Conservation (phyloP, 2,797 vertebrate species). For the Malacoraja senta region DNA sequence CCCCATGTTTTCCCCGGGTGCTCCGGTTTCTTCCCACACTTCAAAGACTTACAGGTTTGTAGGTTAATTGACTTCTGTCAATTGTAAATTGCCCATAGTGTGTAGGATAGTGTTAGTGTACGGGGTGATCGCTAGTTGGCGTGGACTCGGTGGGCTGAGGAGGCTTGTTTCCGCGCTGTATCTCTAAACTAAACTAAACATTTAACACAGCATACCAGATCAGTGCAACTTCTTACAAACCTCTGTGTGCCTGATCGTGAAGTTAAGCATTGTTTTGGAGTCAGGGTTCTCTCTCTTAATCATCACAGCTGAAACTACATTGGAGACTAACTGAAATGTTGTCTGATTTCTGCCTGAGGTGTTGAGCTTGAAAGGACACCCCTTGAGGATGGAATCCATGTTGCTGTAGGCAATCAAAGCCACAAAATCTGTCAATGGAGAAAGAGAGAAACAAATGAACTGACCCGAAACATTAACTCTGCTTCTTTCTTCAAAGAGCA, state of each 20-base stretch:
- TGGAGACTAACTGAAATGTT: background rate
- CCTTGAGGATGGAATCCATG: background rate
- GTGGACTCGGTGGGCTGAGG: too few species aligned
- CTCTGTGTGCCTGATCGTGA: background rate
- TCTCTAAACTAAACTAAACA: too few species aligned
- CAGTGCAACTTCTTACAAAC: background rate
- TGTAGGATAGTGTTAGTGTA: too few species aligned
- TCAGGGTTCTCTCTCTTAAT: background rate
- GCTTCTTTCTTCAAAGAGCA: background rate
- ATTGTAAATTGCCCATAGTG: too few species aligned
- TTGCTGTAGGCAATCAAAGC: background rate
- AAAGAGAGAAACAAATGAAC: background rate
- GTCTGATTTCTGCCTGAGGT: background rate
- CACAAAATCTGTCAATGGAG: background rate
- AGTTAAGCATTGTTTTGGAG: background rate
- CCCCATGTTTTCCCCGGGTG: too few species aligned
- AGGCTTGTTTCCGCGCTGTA: too few species aligned
- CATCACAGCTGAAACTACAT: background rate
- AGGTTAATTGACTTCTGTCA: too few species aligned
- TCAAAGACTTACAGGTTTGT: too few species aligned
- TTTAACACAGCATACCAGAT: background rate
- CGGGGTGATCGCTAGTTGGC: too few species aligned
- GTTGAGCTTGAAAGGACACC: background rate
- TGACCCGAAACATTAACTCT: background rate
- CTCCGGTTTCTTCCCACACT: too few species aligned